Evolutionary conservation across 2,113 vertebrate species (phyloP), one percentile per base, ranked within the genome.

Genomic region (Chaetura pelagica): DNA sequence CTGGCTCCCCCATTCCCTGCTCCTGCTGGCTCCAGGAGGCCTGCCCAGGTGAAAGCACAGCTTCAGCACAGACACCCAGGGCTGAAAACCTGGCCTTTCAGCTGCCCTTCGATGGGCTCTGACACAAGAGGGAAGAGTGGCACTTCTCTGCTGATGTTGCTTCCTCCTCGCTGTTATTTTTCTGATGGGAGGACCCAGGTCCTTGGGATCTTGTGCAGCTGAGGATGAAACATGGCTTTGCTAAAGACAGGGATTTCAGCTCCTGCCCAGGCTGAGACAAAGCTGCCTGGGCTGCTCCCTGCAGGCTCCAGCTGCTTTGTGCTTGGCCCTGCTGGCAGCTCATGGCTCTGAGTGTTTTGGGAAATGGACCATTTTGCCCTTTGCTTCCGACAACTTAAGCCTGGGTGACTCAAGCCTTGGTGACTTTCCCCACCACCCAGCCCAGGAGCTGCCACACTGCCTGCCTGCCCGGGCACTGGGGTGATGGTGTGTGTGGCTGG

Each of bases 401-500:
- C 17, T 5, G 32, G n/a, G 26, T 83, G 82, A 42, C 40, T 42
- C 40, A 48, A 87, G 26, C n/a, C 17, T 5, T 29, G n/a, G 26
- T 83, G 82, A 42, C 40, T 42, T 42, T 14, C 40, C 40, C 40
- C 40, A 12, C 40, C 40, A 42, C 40, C 40, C 40, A 42, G 40
- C 40, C 40, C 40, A 14, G 40, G 40, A 42, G 40, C 40, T 42
- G 40, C 40, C 40, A 42, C 40, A 42, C 51, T 55, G 35, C 40
- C 38, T n/a, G 42, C 46, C 49, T 21, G 27, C 35, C 75, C 35
- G 32, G 3, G 0, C 44, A 46, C 23, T 2, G 1, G 61, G 35
- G 5, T 38, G 23, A 10, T 1, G 4, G 68, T 8, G 46, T 4
- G 2, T 12, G 26, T n/a, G 84, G 42, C n/a, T 1, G 2, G 51